Evolutionary conservation across 2,113 vertebrate species (phyloP).

Genomic region (Danio rerio): DNA sequence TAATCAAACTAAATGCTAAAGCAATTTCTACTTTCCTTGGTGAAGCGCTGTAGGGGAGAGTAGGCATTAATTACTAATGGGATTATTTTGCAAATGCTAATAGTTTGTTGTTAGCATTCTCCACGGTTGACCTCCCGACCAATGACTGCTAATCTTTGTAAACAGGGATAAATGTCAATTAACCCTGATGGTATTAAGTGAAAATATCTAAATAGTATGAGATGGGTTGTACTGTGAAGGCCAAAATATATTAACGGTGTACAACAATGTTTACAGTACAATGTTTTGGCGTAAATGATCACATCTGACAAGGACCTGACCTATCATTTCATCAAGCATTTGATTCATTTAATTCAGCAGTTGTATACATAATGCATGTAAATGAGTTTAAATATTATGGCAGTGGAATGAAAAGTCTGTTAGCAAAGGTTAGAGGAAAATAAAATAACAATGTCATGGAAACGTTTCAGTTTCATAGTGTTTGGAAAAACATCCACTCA

Average conservation of each 20-base stretch:
- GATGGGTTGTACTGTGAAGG: neutral
- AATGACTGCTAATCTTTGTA: neutral
- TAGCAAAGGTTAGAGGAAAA: neutral
- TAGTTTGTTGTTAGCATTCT: neutral
- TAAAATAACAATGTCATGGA: slow-evolving; percentile 51
- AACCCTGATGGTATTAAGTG: neutral
- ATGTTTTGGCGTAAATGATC: neutral
- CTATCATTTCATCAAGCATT: neutral
- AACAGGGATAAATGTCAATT: slow-evolving; percentile 16
- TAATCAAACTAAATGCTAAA: slow-evolving; percentile 24
- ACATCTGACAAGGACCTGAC: neutral
- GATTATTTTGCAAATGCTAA: slow-evolving; percentile 8
- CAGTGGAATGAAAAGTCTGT: slow-evolving; percentile 14
- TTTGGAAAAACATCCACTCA: slow-evolving; percentile 71
- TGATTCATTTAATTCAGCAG: slow-evolving; percentile 3
- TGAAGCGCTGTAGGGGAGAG: neutral
- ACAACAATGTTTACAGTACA: neutral
- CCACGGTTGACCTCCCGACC: neutral
- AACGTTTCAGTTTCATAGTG: slow-evolving; percentile 55
- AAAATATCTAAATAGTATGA: neutral
- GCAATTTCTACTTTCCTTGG: neutral
- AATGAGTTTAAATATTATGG: neutral
- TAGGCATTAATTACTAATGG: slow-evolving; percentile 27
- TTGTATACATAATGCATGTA: neutral
- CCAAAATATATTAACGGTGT: neutral